These are phyloP conservation scores for Lepidonotus clava DNA, from an alignment of 2,888 invertebrate genomes.

Conservation along the genomic window DNA sequence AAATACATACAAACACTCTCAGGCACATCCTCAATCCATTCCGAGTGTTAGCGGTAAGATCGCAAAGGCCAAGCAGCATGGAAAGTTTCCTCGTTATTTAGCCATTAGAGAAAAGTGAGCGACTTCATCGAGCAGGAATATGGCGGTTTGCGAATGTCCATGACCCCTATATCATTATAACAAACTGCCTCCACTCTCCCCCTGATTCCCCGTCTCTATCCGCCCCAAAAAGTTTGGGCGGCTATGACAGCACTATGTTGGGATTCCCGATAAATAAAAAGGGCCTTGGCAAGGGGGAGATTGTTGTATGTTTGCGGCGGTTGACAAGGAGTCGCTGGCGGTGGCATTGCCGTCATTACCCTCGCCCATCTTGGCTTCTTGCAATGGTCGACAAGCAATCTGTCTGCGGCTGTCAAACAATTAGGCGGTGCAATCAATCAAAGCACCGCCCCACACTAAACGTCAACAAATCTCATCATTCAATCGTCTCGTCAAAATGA, in stretches of 20 bases:
- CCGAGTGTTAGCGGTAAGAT: too few relatives aligned
- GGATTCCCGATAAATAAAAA: slow-evolving; percentile 19
- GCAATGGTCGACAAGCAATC: not conserved
- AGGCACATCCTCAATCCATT: not conserved
- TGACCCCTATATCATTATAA: slow-evolving; percentile 21
- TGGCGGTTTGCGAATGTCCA: not conserved
- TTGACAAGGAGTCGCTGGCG: not conserved
- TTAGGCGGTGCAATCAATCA: slow-evolving; percentile 40
- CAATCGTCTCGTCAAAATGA: slow-evolving; percentile 48
- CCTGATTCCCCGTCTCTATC: not conserved
- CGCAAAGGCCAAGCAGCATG: not conserved
- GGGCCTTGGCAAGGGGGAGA: not conserved
- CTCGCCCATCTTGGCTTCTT: not conserved
- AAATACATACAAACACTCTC: not conserved
- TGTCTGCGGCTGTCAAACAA: slow-evolving; percentile 48
- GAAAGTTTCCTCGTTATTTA: slow-evolving; percentile 35
- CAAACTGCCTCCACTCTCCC: not conserved
- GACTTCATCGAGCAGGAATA: slow-evolving; percentile 1
- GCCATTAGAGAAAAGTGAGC: not conserved
- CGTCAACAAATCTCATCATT: slow-evolving; percentile 31
- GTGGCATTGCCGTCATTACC: slow-evolving; percentile 9
- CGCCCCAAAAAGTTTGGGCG: not conserved
- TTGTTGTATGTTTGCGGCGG: slow-evolving; percentile 22
- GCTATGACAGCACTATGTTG: not conserved
- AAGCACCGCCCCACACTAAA: not conserved